Percentiles rank a stretch among this genome's conserved stretches.
Evolutionary conservation across 2,113 vertebrate genomes (phyloP).

Genomic region (Clarias batrachus): DNA sequence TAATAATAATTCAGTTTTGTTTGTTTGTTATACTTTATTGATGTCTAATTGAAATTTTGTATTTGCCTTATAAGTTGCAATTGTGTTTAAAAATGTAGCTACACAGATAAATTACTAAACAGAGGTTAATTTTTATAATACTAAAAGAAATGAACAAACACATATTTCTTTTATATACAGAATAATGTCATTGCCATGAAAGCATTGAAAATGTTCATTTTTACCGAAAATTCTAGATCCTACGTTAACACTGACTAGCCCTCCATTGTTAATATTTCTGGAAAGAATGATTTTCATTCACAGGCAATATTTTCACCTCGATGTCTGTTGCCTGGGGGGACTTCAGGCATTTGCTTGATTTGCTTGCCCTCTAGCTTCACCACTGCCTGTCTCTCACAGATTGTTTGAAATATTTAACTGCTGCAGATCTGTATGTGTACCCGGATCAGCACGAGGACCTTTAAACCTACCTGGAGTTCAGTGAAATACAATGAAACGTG

Average conservation of each 20-base stretch:
- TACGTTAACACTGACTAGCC: not conserved
- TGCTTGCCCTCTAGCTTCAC: constrained; percentile 10
- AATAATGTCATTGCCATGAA: not conserved
- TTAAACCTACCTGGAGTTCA: constrained; percentile 5
- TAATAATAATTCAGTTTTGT: not conserved
- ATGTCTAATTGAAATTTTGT: not conserved
- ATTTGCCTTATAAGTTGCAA: not conserved
- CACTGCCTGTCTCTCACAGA: constrained; percentile 6
- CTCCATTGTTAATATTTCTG: not conserved
- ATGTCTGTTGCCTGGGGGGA: constrained; percentile 12
- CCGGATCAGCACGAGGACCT: constrained; percentile 10
- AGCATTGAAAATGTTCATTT: not conserved
- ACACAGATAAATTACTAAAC: not conserved
- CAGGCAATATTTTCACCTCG: not conserved
- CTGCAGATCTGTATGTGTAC: constrained; percentile 31
- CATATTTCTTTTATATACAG: not conserved
- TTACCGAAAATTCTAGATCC: not conserved
- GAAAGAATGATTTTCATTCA: not conserved
- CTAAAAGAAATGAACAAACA: not conserved
- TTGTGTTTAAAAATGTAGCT: not conserved
- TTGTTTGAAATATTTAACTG: constrained; percentile 45
- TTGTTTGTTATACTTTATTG: not conserved
- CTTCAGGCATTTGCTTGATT: constrained; percentile 19
- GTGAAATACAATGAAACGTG: not conserved
- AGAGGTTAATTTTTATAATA: not conserved